Base-by-base conservation (phyloP, 2,888 invertebrate species). In the Lepidonotus clava region DNA sequence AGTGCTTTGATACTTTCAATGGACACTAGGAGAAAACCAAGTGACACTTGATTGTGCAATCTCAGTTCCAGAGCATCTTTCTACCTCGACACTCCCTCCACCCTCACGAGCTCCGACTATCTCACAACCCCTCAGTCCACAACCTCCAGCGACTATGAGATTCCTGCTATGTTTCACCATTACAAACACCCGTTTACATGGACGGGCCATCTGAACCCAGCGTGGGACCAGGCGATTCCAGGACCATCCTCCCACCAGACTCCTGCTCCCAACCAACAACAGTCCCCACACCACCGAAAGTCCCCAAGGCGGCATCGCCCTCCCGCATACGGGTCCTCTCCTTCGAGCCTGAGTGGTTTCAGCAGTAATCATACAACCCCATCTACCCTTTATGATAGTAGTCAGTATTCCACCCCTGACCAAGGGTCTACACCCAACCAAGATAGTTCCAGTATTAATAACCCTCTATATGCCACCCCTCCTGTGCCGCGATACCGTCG, bases 101-200 rank as follows among this genome's bases (percentile, higher is more conserved):
- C 80, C 41, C 41, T 80, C 28, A 80, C 80, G n/a, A 80, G 80
- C 80, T 80, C 80, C 32, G 28, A 24, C 46, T 80, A 32, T 34
- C 24, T n/a, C 80, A 51, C 21, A 8, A 83, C 83, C 24, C 83
- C 83, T 8, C 38, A 51, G 34, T 83, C 83, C 4, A 38, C 36
- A 11, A 32, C 21, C 11, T 56, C 53, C 83, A 56, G 38, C 34
- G 53, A 83, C 36, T 83, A 83, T 24, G 83, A 83, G 36, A 34
- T 83, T 6, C 56, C 83, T 8, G 14, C 83, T 11, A 51, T 83
- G 53, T 83, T 56, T 36, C 53, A 53, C 36, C 56, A 83, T 34
- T 83, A 83, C 83, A 83, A 83, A 34, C 83, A 56, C 56, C 83
- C 83, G 36, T 83, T 80, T 28, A 80, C 80, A 18, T 80, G 80